Percentiles rank a stretch among this genome's conserved stretches.
phyloP scores from a whole-genome alignment of 2,888 invertebrate genomes.

The Rutpela maculata region DNA sequence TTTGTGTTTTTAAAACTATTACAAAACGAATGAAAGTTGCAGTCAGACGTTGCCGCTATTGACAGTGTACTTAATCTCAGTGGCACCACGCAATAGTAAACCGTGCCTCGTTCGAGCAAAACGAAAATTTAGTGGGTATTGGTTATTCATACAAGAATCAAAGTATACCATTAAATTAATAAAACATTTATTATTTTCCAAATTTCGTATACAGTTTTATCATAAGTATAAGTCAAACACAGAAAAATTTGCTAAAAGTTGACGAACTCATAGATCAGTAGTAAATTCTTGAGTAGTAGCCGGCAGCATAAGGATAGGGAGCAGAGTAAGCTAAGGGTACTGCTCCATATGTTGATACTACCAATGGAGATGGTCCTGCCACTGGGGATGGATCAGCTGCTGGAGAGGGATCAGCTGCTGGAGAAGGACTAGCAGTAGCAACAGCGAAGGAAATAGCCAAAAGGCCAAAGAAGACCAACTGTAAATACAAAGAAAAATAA shows the following conservation, averaged over 20 bases:
- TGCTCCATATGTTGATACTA: constrained; percentile 33
- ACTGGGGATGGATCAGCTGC: constrained; percentile 17
- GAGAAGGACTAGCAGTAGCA: background rate
- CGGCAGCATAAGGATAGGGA: background rate
- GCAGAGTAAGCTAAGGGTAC: constrained; percentile 44
- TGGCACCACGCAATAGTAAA: no score
- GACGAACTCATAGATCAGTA: background rate
- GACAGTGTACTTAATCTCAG: no score
- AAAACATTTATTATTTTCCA: background rate
- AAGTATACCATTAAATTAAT: no score
- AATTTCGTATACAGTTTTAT: background rate
- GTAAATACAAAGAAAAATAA: background rate
- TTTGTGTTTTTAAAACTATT: no score
- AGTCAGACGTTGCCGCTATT: no score
- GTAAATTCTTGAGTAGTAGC: constrained; percentile 11
- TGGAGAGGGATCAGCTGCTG: background rate
- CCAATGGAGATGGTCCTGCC: constrained; percentile 18
- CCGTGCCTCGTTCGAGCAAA: no score
- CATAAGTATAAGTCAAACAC: background rate
- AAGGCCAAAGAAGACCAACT: constrained; percentile 37
- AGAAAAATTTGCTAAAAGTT: background rate
- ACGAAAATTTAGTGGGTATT: no score
- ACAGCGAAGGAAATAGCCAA: constrained; percentile 26
- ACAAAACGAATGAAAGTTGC: no score
- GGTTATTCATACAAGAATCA: no score